phyloP scores from a whole-genome alignment of 2,113 vertebrate species.

The Casuarius casuarius region DNA sequence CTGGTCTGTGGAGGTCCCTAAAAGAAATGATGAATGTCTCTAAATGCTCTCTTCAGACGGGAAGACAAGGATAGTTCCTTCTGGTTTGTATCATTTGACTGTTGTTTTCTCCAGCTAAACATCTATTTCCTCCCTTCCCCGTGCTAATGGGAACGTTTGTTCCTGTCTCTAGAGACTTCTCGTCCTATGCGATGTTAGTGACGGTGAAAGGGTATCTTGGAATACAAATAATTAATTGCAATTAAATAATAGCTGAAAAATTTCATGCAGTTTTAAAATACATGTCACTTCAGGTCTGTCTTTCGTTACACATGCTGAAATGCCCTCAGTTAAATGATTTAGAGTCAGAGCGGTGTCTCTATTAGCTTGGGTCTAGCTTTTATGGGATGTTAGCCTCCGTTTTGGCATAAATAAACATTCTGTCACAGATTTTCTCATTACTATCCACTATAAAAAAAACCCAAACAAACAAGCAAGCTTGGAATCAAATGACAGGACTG shows the following conservation, averaged over 20 bases:
- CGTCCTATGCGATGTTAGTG: accelerated
- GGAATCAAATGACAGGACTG: neutral
- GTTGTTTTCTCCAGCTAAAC: neutral
- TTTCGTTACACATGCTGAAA: accelerated
- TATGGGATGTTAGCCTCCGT: neutral
- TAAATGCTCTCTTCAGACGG: neutral
- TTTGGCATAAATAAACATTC: neutral
- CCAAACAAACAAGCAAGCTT: neutral
- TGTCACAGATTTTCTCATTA: neutral
- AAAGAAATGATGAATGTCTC: neutral
- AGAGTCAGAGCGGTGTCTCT: neutral
- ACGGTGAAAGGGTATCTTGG: neutral
- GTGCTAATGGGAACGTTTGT: too few relatives aligned
- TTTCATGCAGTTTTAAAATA: neutral
- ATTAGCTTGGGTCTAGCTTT: neutral
- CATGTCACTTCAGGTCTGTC: neutral
- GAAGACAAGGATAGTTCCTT: neutral
- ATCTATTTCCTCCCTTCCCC: neutral
- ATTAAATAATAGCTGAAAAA: neutral
- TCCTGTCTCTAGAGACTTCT: neutral
- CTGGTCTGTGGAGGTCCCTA: neutral
- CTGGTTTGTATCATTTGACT: neutral
- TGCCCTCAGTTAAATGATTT: neutral
- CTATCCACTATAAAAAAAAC: neutral
- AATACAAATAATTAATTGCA: neutral